phyloP scores from a whole-genome alignment of 2,113 vertebrate genomes.

The Hyperoodon ampullatus region DNA sequence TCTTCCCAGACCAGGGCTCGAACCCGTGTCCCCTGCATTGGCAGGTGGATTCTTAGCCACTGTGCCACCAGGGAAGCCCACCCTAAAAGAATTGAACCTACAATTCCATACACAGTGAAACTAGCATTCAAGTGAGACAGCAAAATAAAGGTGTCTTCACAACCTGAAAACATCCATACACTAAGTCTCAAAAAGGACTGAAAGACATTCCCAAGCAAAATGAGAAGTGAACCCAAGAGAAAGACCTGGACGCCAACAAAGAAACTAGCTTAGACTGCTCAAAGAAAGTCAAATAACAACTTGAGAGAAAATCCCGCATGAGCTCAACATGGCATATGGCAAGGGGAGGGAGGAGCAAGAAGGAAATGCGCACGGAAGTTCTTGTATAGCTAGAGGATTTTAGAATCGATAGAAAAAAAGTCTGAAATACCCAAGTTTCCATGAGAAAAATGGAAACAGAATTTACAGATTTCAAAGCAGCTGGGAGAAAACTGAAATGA shows the following conservation, averaged over 20 bases:
- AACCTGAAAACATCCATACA: neutral
- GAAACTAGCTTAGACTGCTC: neutral
- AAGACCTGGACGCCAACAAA: neutral
- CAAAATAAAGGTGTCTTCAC: neutral
- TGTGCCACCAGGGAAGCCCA: neutral
- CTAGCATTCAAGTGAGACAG: neutral
- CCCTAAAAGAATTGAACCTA: neutral
- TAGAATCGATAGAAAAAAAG: neutral
- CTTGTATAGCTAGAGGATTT: neutral
- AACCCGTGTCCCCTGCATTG: no score
- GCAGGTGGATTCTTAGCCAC: no score
- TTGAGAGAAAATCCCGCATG: neutral
- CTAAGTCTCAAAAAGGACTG: neutral
- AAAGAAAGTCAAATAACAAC: neutral
- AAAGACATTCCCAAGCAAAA: neutral
- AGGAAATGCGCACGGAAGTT: neutral
- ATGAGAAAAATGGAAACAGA: neutral
- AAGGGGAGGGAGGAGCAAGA: neutral
- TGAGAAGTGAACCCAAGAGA: neutral
- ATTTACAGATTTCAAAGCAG: neutral
- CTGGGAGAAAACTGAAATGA: neutral
- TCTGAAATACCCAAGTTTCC: neutral
- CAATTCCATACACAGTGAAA: neutral
- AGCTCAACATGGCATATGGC: neutral
- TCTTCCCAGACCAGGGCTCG: no score